Evolutionary conservation across 2,888 invertebrate genomes (phyloP).

Genomic region (Spialia ferax): DNA sequence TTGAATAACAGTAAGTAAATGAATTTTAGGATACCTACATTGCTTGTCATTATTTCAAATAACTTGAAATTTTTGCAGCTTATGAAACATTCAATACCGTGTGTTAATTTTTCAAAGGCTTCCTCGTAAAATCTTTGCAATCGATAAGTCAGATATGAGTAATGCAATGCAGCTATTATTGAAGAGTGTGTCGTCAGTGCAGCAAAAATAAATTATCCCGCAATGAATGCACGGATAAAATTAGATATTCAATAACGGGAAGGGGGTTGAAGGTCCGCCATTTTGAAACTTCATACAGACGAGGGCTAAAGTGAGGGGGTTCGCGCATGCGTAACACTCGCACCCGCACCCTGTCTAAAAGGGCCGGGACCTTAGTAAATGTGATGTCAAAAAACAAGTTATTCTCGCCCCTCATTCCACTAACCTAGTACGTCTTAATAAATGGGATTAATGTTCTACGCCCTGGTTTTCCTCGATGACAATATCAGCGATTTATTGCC

Average conservation of each 20-base stretch:
- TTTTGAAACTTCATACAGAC: slow-evolving; percentile 74
- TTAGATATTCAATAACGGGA: slow-evolving; percentile 85
- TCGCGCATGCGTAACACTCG: slow-evolving; percentile 74
- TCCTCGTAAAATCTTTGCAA: background rate
- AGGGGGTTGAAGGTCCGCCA: slow-evolving; percentile 83
- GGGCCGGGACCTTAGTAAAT: slow-evolving; percentile 78
- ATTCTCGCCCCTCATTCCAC: slow-evolving; percentile 82
- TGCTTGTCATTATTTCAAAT: too few species aligned
- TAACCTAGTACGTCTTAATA: slow-evolving; percentile 82
- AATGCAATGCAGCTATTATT: background rate
- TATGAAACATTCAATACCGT: background rate
- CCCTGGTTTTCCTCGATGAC: slow-evolving; percentile 55
- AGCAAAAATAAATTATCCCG: slow-evolving; percentile 61
- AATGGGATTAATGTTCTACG: slow-evolving; percentile 67
- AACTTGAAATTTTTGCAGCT: background rate
- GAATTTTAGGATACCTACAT: background rate
- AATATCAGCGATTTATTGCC: slow-evolving; percentile 39
- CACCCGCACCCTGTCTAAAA: slow-evolving; percentile 77
- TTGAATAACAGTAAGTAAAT: background rate
- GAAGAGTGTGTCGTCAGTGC: slow-evolving; percentile 52
- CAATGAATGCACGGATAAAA: slow-evolving; percentile 81
- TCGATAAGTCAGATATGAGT: slow-evolving; percentile 10
- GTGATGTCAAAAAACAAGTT: slow-evolving; percentile 85
- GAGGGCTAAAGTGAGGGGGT: slow-evolving; percentile 77
- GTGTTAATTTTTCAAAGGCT: background rate